A percentile compares a stretch with the other conserved stretches of the same genome.
Conservation (phyloP, 2,888 invertebrate species). For the Nebria salina region DNA sequence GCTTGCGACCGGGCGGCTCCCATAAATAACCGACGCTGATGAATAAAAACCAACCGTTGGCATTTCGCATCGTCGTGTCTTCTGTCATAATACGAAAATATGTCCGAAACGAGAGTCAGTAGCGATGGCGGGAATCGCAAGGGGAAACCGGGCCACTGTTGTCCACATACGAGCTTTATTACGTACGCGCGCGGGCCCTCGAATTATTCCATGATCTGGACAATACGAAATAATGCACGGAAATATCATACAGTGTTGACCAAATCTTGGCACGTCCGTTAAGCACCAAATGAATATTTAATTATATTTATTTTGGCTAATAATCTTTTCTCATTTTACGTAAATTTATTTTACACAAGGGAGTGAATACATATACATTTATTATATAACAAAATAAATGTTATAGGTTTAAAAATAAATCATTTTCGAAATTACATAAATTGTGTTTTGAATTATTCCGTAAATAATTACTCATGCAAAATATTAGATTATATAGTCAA, state of each 20-base stretch:
- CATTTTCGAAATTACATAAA: too few species aligned
- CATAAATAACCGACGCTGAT: slow-evolving; percentile 16
- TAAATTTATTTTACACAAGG: too few species aligned
- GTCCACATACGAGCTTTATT: slow-evolving; percentile 7
- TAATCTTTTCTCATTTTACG: too few species aligned
- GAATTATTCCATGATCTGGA: slow-evolving; percentile 33
- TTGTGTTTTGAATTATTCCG: too few species aligned
- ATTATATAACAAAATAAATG: too few species aligned
- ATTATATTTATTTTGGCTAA: too few species aligned
- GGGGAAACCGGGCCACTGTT: neutral
- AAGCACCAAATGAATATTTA: too few species aligned
- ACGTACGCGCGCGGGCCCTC: slow-evolving; percentile 7
- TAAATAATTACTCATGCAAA: too few species aligned
- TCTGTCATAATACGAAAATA: slow-evolving; percentile 43
- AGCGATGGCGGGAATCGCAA: neutral
- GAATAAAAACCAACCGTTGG: slow-evolving; percentile 17
- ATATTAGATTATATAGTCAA: too few species aligned
- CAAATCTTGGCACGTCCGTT: neutral
- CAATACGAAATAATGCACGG: slow-evolving; percentile 17
- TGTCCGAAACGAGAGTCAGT: slow-evolving; percentile 34
- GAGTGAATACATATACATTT: too few species aligned
- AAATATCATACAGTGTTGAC: neutral
- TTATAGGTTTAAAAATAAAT: too few species aligned
- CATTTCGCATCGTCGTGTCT: slow-evolving; percentile 23
- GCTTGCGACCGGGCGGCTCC: neutral